These are phyloP conservation scores for Coboldia fuscipes DNA, from an alignment of 1,140 invertebrate genomes.

Conservation along the genomic window DNA sequence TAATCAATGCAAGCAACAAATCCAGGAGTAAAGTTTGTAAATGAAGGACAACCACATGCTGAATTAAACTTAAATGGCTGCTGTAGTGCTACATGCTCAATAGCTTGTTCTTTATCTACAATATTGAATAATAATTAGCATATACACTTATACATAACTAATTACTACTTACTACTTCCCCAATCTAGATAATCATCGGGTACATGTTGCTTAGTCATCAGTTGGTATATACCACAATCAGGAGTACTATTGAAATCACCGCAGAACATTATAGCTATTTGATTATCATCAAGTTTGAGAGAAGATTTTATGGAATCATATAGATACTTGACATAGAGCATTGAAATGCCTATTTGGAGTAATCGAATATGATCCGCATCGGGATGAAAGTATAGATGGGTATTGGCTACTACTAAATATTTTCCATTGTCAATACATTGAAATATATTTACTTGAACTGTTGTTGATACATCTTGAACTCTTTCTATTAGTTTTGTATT, in stretches of 20 bases:
- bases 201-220: constrained; percentile 43
- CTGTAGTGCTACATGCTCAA: constrained; percentile 32
- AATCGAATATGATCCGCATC: constrained; percentile 71
- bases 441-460: constrained; percentile 35
- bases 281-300: constrained; percentile 23
- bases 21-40: constrained; percentile 64
- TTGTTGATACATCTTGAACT: constrained; percentile 37
- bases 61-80: constrained; percentile 41
- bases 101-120: constrained; percentile 38
- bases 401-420: constrained; percentile 58
- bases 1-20: constrained; percentile 85
- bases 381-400: constrained; percentile 82
- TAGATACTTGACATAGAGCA: constrained; percentile 32
- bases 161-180: constrained; percentile 42
- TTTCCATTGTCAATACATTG: constrained; percentile 33
- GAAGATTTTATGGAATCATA: constrained; percentile 21
- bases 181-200: constrained; percentile 42
- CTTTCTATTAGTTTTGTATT: constrained; percentile 35
- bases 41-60: constrained; percentile 52
- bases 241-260: constrained; percentile 78
- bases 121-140: constrained; percentile 8
- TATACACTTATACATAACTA: constrained; percentile 1
- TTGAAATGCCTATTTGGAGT: constrained; percentile 42
- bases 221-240: constrained; percentile 52
- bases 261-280: constrained; percentile 44